These are phyloP conservation scores for Euzetes globulus DNA, from an alignment of 2,888 invertebrate species.

Conservation along the genomic window DNA sequence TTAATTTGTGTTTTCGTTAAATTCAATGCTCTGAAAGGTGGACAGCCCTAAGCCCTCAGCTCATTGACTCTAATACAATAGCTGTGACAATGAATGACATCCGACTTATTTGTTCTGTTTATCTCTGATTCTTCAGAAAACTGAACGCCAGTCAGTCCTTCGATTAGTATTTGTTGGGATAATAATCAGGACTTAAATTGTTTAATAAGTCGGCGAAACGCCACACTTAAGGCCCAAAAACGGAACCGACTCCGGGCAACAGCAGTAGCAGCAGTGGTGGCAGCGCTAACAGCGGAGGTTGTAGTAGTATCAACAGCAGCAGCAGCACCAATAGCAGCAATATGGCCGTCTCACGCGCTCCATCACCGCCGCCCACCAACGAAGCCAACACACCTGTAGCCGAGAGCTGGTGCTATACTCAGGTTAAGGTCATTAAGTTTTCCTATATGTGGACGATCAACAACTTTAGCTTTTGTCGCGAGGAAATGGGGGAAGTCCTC, in stretches of 20 bases:
- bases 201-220: background rate
- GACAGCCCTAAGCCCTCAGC: conserved; percentile 22
- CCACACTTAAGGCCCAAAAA: background rate
- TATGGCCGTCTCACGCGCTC: conserved; percentile 92
- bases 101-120: conserved; percentile 14
- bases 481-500: conserved; percentile 99
- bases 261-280: conserved; percentile 23
- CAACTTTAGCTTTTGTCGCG: conserved; percentile 99
- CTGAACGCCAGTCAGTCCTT: background rate
- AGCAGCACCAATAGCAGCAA: conserved; percentile 20
- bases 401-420: conserved; percentile 99
- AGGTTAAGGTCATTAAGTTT: conserved; percentile 99
- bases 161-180: background rate
- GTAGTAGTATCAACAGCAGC: conserved; percentile 27
- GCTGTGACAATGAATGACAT: conserved; percentile 1
- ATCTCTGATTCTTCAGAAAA: background rate
- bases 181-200: too few relatives aligned
- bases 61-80: conserved; percentile 22
- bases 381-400: conserved; percentile 80
- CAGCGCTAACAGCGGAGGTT: conserved; percentile 12
- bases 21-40: conserved; percentile 20
- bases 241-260: conserved; percentile 34
- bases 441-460: conserved; percentile 99
- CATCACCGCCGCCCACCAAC: conserved; percentile 70
- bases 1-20: background rate